phyloP scores from a whole-genome alignment of 2,113 vertebrate genomes.

The Corythornis vintsioides region DNA sequence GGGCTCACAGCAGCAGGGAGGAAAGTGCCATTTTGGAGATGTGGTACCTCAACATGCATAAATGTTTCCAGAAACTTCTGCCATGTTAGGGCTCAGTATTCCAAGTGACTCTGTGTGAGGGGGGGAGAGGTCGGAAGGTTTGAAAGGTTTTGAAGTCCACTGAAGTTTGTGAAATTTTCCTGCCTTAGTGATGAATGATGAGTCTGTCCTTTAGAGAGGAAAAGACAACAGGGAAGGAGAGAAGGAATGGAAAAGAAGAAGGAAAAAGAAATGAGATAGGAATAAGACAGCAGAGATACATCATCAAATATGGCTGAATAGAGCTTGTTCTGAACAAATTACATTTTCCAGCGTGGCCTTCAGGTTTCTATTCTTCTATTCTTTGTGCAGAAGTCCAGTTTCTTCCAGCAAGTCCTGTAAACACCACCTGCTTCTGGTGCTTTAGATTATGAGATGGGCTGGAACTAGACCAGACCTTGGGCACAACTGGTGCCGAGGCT shows the following conservation, averaged over 20 bases:
- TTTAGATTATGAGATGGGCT: slow-evolving; percentile 23
- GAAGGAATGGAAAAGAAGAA: background rate
- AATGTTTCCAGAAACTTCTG: background rate
- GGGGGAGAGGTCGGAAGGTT: background rate
- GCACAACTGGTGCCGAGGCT: background rate
- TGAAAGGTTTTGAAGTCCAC: background rate
- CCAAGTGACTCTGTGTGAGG: background rate
- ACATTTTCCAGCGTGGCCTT: background rate
- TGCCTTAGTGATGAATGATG: background rate
- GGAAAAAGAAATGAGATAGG: background rate
- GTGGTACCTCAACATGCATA: background rate
- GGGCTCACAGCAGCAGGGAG: background rate
- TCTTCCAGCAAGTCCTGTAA: slow-evolving; percentile 25
- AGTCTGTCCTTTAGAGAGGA: background rate
- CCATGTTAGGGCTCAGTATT: background rate
- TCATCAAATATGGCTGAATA: background rate
- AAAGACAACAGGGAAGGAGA: background rate
- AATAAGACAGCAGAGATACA: background rate
- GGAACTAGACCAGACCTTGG: slow-evolving; percentile 43
- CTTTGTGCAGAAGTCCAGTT: background rate
- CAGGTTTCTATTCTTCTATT: slow-evolving; percentile 19
- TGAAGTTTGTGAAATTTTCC: background rate
- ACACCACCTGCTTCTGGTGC: slow-evolving; percentile 55
- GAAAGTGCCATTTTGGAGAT: background rate
- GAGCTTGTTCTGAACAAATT: background rate